phyloP scores from a whole-genome alignment of 2,113 vertebrate genomes.

The Macrotus californicus region DNA sequence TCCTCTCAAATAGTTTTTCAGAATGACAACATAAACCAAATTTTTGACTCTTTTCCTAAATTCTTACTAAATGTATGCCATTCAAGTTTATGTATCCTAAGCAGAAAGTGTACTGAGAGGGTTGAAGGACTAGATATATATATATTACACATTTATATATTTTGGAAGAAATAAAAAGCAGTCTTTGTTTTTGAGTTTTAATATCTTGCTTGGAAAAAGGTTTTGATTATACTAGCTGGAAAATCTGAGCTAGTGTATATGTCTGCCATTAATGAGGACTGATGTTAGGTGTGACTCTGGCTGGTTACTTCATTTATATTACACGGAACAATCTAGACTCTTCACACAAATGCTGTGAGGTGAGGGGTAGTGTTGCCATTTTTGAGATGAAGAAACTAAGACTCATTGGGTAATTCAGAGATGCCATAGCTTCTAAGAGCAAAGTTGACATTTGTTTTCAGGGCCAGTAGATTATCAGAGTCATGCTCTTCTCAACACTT shows the following conservation, averaged over 20 bases:
- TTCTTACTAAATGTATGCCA: background rate
- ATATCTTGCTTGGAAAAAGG: background rate
- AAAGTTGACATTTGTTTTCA: background rate
- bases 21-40: background rate
- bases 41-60: background rate
- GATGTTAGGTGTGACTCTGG: background rate
- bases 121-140: background rate
- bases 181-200: background rate
- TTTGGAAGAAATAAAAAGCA: background rate
- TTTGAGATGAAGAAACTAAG: background rate
- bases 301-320: background rate
- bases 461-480: background rate
- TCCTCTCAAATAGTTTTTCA: background rate
- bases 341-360: background rate
- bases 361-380: background rate
- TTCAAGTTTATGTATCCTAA: background rate
- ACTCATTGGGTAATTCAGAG: background rate
- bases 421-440: background rate
- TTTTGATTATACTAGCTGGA: background rate
- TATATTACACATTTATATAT: background rate
- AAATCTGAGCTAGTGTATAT: background rate
- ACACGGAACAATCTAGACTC: background rate
- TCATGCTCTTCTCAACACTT: no score
- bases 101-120: background rate
- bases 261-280: background rate